Conservation (phyloP, 2,113 vertebrate genomes). For the Macroglossus sobrinus region DNA sequence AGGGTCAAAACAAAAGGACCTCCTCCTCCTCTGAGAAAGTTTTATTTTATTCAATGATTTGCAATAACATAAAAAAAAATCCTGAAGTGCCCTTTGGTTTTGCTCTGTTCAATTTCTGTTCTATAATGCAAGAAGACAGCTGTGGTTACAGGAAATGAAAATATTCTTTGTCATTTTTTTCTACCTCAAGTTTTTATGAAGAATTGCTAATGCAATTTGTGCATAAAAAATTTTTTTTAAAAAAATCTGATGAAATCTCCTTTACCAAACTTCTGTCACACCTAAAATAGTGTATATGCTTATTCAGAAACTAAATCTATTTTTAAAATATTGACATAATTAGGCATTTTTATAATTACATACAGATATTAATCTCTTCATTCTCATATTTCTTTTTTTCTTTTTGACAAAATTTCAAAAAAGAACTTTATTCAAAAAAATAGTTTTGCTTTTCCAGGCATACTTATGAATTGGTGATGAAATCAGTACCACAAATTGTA, state of each 20-base stretch:
- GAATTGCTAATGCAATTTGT: background rate
- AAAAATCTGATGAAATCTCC: background rate
- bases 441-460: background rate
- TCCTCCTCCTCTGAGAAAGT: background rate
- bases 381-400: background rate
- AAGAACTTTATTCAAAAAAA: conserved; percentile 7
- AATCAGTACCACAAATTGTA: background rate
- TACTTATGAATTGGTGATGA: conserved; percentile 4
- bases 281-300: background rate
- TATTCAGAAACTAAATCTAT: background rate
- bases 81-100: background rate
- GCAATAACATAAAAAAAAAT: background rate
- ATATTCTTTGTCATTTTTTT: background rate
- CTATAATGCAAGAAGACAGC: background rate
- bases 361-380: background rate
- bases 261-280: background rate
- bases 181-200: background rate
- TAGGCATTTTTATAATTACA: background rate
- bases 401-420: background rate
- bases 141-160: background rate
- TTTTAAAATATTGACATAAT: background rate
- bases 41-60: background rate
- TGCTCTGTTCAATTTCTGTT: background rate
- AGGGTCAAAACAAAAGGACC: too few relatives aligned
- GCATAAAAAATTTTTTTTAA: background rate